phyloP scores from a whole-genome alignment of 2,113 vertebrate genomes.

The Trochalopteron elliotii region DNA sequence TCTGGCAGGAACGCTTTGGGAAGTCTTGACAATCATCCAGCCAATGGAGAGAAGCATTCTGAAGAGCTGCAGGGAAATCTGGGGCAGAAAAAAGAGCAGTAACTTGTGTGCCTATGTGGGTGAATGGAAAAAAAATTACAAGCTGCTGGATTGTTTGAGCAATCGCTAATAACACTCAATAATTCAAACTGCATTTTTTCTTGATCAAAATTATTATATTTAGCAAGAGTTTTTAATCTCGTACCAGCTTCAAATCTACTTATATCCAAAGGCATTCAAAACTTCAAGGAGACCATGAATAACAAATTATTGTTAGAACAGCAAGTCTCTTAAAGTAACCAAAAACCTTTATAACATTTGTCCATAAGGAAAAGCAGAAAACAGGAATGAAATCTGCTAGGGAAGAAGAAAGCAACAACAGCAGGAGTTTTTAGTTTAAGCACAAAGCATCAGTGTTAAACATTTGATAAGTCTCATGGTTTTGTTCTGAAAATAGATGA shows the following conservation, averaged over 20 bases:
- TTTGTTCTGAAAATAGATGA: slow-evolving; percentile 55
- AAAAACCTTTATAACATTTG: not conserved
- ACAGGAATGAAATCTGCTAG: not conserved
- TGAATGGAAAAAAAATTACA: not conserved
- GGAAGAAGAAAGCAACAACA: not conserved
- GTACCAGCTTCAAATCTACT: not conserved
- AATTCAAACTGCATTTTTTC: not conserved
- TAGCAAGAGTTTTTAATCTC: not conserved
- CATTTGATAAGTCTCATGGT: slow-evolving; percentile 35
- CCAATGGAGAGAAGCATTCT: not conserved
- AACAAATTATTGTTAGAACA: slow-evolving; percentile 8
- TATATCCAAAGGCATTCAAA: not conserved
- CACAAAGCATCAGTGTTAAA: slow-evolving; percentile 5
- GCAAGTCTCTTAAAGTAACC: not conserved
- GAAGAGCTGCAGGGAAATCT: not conserved
- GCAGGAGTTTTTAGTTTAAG: not conserved
- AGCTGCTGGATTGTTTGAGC: not conserved
- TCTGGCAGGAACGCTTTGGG: not conserved
- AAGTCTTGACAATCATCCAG: not conserved
- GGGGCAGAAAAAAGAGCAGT: not conserved
- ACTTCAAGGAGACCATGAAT: not conserved
- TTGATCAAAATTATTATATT: not conserved
- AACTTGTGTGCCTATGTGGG: not conserved
- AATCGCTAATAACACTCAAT: not conserved
- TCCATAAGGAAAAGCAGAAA: not conserved